Evolutionary conservation across 2,113 vertebrate genomes (phyloP).

Genomic region (Myxocyprinus asiaticus): DNA sequence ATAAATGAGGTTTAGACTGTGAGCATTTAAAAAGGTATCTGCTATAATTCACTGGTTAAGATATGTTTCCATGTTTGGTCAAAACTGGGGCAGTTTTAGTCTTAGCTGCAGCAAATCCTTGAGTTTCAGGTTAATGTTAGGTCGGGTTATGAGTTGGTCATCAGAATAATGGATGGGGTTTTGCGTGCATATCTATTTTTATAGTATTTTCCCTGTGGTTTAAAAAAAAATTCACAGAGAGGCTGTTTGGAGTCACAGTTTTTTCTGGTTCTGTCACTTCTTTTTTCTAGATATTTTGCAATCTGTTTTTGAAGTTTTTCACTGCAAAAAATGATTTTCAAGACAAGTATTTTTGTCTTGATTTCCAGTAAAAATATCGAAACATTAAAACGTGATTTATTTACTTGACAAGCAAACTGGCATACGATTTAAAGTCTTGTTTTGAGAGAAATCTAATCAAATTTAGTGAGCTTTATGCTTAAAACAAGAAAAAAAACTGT

Average conservation of each 20-base stretch:
- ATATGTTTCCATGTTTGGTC: conserved; percentile 52
- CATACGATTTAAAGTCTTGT: too few relatives aligned
- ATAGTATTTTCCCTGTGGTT: conserved; percentile 19
- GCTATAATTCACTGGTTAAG: conserved; percentile 38
- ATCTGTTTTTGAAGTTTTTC: neutral
- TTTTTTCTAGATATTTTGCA: neutral
- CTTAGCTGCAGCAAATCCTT: conserved; percentile 40
- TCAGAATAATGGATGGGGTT: conserved; percentile 37
- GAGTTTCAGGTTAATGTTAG: conserved; percentile 43
- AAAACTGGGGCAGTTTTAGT: conserved; percentile 43
- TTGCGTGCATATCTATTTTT: conserved; percentile 24
- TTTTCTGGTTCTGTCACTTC: neutral
- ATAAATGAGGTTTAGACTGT: conserved; percentile 22
- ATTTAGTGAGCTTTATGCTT: too few relatives aligned
- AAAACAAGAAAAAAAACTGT: too few relatives aligned
- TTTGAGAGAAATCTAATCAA: too few relatives aligned
- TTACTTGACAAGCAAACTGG: neutral
- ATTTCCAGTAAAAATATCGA: too few relatives aligned
- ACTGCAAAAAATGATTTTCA: too few relatives aligned
- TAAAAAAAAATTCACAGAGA: neutral
- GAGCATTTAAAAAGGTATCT: conserved; percentile 49
- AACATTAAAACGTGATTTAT: too few relatives aligned
- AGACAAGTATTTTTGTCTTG: too few relatives aligned
- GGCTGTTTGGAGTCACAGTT: neutral
- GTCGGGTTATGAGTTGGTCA: conserved; percentile 33